A percentile compares a stretch with the other conserved stretches of the same genome.
Evolutionary conservation across 2,797 vertebrate species (phyloP).

Genomic region (Momotus momota): DNA sequence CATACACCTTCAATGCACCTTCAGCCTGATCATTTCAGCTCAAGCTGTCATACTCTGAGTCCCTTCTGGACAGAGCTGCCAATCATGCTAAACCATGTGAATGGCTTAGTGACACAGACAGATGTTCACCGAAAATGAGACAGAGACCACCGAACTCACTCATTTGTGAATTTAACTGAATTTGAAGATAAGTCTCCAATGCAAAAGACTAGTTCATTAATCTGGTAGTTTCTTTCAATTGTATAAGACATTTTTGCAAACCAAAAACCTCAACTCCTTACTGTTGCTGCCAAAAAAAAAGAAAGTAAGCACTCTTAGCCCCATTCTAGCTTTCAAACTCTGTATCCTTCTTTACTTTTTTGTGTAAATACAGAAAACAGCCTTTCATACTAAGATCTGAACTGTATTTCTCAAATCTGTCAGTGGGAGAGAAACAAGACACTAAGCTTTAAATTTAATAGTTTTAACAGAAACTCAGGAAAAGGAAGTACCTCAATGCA

Average conservation of each 20-base stretch:
- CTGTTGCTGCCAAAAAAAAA: background rate
- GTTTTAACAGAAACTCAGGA: background rate
- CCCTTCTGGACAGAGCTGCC: slow-evolving; percentile 36
- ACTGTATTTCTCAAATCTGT: background rate
- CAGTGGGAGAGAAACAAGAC: background rate
- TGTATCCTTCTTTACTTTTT: background rate
- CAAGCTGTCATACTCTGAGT: background rate
- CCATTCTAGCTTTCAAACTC: background rate
- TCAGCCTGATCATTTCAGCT: background rate
- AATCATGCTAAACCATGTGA: slow-evolving; percentile 24
- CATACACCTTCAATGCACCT: background rate
- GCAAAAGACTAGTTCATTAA: background rate
- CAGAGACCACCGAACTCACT: slow-evolving; percentile 12
- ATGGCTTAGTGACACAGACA: slow-evolving; percentile 7
- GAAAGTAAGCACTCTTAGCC: background rate
- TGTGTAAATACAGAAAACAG: background rate
- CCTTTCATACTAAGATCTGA: background rate
- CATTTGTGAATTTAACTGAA: background rate
- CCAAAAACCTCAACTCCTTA: background rate
- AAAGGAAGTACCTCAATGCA: background rate
- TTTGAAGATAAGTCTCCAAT: background rate
- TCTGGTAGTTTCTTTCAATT: background rate
- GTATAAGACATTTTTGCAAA: background rate
- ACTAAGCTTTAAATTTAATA: background rate
- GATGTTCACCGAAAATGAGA: slow-evolving; percentile 27